These are phyloP conservation scores for Linepithema humile DNA, from an alignment of 1,140 invertebrate species.

Conservation along the genomic window DNA sequence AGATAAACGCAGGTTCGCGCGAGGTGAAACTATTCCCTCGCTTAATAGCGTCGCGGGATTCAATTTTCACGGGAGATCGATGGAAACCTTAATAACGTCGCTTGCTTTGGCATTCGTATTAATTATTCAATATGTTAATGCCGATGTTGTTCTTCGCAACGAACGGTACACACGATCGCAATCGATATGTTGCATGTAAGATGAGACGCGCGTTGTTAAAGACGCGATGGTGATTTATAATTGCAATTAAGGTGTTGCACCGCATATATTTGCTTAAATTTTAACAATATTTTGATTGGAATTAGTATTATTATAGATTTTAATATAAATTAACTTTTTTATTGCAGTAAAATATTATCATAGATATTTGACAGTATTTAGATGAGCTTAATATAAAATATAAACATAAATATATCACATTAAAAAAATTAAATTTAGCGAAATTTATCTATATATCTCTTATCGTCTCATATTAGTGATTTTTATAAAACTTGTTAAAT, in stretches of 20 bases:
- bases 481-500: too few relatives aligned
- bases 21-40: slow-evolving; percentile 9
- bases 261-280: neutral
- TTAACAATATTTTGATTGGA: neutral
- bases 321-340: neutral
- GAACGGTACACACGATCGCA: neutral
- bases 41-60: slow-evolving; percentile 27
- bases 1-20: neutral
- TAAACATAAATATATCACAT: too few relatives aligned
- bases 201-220: neutral
- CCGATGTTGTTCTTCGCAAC: neutral
- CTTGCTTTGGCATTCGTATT: neutral
- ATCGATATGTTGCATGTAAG: slow-evolving; percentile 10
- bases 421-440: too few relatives aligned
- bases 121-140: slow-evolving; percentile 43
- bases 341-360: neutral
- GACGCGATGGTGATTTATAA: neutral
- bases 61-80: slow-evolving; percentile 39
- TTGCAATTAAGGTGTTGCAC: slow-evolving; percentile 12
- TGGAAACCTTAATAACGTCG: slow-evolving; percentile 31
- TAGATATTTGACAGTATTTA: neutral
- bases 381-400: neutral
- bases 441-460: too few relatives aligned
- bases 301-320: neutral
- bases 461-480: too few relatives aligned